phyloP scores from a whole-genome alignment of 2,797 vertebrate species.

The Amniataba percoides region DNA sequence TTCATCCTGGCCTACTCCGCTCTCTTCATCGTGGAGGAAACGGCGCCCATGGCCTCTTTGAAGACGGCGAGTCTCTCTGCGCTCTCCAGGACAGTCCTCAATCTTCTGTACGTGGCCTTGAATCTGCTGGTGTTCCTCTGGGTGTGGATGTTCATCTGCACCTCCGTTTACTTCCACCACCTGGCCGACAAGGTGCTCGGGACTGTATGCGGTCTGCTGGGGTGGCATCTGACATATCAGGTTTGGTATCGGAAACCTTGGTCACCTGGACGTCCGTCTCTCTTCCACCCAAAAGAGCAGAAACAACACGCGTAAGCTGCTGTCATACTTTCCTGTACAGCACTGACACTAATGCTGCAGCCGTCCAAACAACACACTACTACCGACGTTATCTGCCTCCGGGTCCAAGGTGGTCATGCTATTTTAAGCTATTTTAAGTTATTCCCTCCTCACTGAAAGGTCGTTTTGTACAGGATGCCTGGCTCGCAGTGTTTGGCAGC shows the following conservation, averaged over 20 bases:
- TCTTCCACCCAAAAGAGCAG: conserved; percentile 54
- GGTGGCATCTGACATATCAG: conserved; percentile 91
- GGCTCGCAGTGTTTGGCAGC: conserved; percentile 62
- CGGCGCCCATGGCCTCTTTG: conserved; percentile 85
- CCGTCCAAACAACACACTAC: conserved; percentile 39
- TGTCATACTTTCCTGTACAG: neutral
- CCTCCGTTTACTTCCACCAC: conserved; percentile 94
- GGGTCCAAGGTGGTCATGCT: conserved; percentile 55
- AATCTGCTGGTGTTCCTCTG: conserved; percentile 88
- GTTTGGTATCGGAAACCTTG: conserved; percentile 90
- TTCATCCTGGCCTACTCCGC: conserved; percentile 94
- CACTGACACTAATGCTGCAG: neutral
- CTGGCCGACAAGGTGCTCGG: conserved; percentile 90
- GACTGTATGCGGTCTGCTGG: conserved; percentile 86
- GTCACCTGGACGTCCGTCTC: conserved; percentile 92
- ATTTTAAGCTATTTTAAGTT: conserved; percentile 67
- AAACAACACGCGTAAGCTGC: conserved; percentile 72
- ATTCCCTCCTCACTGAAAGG: conserved; percentile 59
- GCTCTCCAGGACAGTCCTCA: conserved; percentile 66
- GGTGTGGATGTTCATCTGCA: conserved; percentile 95
- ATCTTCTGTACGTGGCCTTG: conserved; percentile 87
- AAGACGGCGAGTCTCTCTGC: conserved; percentile 63
- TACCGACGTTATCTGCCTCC: conserved; percentile 19
- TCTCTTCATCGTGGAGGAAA: conserved; percentile 93
- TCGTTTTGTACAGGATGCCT: conserved; percentile 42